Conservation (phyloP, 2,797 vertebrate genomes). For the Buceros bicornis region DNA sequence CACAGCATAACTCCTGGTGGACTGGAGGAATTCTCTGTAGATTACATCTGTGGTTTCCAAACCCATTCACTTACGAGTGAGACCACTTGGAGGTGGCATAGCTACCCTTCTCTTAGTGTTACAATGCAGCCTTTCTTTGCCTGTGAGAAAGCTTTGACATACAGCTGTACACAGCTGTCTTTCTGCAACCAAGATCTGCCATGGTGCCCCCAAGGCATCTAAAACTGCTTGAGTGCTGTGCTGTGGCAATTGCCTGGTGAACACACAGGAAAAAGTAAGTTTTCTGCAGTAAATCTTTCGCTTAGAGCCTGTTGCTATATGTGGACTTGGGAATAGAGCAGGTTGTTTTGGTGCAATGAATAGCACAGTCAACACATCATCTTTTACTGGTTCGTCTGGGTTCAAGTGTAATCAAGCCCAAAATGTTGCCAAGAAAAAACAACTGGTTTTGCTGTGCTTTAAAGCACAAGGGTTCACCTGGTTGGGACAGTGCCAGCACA, state of each 20-base stretch:
- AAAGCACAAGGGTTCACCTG: constrained; percentile 20
- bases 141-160: not conserved
- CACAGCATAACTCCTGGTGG: not conserved
- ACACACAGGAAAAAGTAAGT: not conserved
- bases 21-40: not conserved
- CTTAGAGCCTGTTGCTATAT: not conserved
- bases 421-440: not conserved
- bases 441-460: not conserved
- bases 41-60: not conserved
- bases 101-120: not conserved
- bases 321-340: not conserved
- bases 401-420: not conserved
- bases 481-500: not conserved
- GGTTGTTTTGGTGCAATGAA: not conserved
- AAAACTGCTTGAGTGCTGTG: not conserved
- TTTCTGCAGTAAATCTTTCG: not conserved
- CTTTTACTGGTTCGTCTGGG: not conserved
- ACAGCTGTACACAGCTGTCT: constrained; percentile 47
- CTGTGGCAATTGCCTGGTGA: not conserved
- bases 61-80: not conserved
- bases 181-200: not conserved
- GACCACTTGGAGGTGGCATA: not conserved
- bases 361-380: not conserved
- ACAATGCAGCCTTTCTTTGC: constrained; percentile 36
- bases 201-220: not conserved